phyloP scores from a whole-genome alignment of 1,140 invertebrate genomes.

The Drosophila seguyi region DNA sequence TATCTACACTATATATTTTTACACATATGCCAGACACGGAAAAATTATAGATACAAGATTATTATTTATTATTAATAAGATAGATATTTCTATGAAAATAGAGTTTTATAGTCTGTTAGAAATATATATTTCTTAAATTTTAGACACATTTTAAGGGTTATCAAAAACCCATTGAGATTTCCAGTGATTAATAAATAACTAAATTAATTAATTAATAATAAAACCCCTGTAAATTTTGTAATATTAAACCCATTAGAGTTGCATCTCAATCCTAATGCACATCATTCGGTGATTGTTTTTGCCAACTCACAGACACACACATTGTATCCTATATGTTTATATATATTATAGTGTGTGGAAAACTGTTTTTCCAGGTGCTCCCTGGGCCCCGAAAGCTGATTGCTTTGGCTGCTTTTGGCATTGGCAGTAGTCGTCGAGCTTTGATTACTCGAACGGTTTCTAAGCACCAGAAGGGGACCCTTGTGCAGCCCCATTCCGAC shows the following conservation, averaged over 20 bases:
- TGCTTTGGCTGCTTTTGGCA: conserved; percentile 53
- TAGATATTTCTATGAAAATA: too few species aligned
- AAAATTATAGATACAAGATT: neutral
- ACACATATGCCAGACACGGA: conserved; percentile 34
- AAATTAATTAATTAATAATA: neutral
- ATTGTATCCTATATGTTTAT: neutral
- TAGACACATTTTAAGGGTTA: neutral
- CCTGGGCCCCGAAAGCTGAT: conserved; percentile 46
- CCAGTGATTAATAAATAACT: neutral
- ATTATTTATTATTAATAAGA: neutral
- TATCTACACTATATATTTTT: conserved; percentile 41
- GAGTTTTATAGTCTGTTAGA: neutral
- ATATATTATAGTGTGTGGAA: conserved; percentile 9
- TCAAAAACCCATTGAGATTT: neutral
- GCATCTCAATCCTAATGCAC: neutral
- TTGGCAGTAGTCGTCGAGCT: conserved; percentile 67
- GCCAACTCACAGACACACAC: conserved; percentile 31
- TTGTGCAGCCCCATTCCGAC: neutral
- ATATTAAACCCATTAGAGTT: neutral
- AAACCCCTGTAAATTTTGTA: neutral
- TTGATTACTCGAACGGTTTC: conserved; percentile 79
- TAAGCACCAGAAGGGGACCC: conserved; percentile 64
- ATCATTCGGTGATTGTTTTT: conserved; percentile 59
- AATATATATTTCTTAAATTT: neutral
- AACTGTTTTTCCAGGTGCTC: conserved; percentile 68